Base-by-base conservation (phyloP, 35 echinoderm and acorn worm genomes). In the Strongylocentrotus purpuratus region DNA sequence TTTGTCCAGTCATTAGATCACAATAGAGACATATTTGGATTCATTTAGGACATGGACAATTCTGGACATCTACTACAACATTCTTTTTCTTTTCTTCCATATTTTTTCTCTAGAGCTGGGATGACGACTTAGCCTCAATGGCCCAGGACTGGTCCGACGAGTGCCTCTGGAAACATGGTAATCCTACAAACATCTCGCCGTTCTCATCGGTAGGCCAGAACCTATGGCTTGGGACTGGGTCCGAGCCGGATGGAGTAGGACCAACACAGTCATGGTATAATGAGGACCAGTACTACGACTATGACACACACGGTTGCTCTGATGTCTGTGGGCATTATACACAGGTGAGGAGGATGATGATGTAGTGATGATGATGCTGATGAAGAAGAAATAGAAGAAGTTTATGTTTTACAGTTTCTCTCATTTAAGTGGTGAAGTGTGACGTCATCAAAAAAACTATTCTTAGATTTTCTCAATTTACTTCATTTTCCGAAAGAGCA, bases 261-360 rank as follows among this genome's bases (percentile, higher is more conserved):
- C 58, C 96, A 86, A 94, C 94, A 0, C 95, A 99, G 48, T 4
- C 96, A 4, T 99, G 98, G 98, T 98, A 99, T 46, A 94, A 99
- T 46, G 98, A 99, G 91, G 97, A 92, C 22, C 96, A 96, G 31
- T 92, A 95, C 46, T 99, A 98, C 87, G 95, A 85, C 22, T 99
- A 97, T 92, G 94, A 94, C n/a, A 85, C 94, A 4, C 95, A 94
- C 46, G 31, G 41, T 4, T 99, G 98, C 94, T 61, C 96, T 12
- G 85, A 92, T 32, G 98, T 99, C 10, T 99, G 98, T 65, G 98
- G 97, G 0, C 98, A 99, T 94, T 99, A 99, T 52, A 98, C 97
- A 31, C 98, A 99, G 97, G 98, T 99, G 59, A 78, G 18, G 25
- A 78, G 28, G 18, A 71, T 71, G 17, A 7, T 71, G 20, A 28